Evolutionary conservation across 2,113 vertebrate species (phyloP).

Genomic region (Chaenogobius annularis): DNA sequence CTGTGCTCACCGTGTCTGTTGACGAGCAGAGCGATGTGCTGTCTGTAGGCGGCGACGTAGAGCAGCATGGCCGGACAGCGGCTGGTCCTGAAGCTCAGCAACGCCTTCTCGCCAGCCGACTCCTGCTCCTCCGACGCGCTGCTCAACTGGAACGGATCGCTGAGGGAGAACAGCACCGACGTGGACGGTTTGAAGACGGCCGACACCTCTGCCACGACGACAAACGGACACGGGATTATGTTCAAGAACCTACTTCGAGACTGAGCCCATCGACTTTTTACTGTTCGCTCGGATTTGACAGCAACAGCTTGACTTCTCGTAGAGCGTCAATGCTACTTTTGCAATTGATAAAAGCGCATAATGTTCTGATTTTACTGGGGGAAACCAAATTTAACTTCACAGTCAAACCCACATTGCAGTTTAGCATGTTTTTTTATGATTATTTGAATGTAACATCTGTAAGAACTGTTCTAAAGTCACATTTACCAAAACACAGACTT

Average conservation of each 20-base stretch:
- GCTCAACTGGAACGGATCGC: constrained; percentile 84
- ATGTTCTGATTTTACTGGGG: no score
- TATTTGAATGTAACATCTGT: background rate
- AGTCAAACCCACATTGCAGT: no score
- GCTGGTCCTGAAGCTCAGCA: constrained; percentile 86
- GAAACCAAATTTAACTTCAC: no score
- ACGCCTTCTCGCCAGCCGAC: constrained; percentile 80
- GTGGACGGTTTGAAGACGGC: constrained; percentile 85
- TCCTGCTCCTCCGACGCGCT: constrained; percentile 83
- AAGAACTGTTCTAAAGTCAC: background rate
- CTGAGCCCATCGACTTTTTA: no score
- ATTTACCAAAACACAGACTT: background rate
- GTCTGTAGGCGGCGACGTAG: constrained; percentile 84
- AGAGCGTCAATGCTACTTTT: no score
- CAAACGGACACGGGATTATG: background rate
- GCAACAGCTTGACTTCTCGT: no score
- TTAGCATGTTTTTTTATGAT: background rate
- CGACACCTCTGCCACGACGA: constrained; percentile 86
- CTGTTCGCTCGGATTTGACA: no score
- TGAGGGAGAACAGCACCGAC: constrained; percentile 85
- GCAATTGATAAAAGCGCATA: no score
- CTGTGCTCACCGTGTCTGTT: constrained; percentile 82
- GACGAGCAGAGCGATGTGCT: constrained; percentile 85
- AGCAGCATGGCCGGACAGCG: constrained; percentile 86
- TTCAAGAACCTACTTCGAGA: background rate